These are phyloP conservation scores for Bombus superbus DNA, from an alignment of 1,140 invertebrate species.

Conservation along the genomic window DNA sequence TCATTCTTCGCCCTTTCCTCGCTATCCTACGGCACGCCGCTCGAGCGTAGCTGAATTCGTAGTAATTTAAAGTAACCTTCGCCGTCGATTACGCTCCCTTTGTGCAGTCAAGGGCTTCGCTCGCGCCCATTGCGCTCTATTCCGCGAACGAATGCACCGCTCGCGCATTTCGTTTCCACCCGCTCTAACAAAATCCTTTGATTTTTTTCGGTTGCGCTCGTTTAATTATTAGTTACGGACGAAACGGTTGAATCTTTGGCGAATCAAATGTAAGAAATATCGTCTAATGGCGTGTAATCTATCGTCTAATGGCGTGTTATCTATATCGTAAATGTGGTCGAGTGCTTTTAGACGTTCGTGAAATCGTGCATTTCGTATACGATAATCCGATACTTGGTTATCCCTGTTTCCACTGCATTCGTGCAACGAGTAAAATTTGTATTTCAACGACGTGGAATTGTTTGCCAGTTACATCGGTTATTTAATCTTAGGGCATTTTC, in stretches of 20 bases:
- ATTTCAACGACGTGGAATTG: not conserved
- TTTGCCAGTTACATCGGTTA: not conserved
- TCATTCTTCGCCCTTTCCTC: constrained; percentile 29
- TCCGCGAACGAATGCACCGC: not conserved
- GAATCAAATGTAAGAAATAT: too few species aligned
- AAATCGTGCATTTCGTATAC: not conserved
- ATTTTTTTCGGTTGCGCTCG: too few species aligned
- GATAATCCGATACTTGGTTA: not conserved
- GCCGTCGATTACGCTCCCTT: constrained; percentile 25
- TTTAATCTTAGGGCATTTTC: not conserved
- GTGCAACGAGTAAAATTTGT: not conserved
- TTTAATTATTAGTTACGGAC: not conserved
- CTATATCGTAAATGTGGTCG: too few species aligned
- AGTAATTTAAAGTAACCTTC: constrained; percentile 34
- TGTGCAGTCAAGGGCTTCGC: constrained; percentile 7
- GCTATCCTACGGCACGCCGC: constrained; percentile 6
- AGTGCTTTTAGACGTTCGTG: not conserved
- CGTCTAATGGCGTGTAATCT: too few species aligned
- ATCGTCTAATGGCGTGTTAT: too few species aligned
- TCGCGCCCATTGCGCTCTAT: not conserved
- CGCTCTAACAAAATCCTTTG: too few species aligned
- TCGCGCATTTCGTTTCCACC: not conserved
- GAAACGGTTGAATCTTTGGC: not conserved
- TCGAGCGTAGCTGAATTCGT: constrained; percentile 38
- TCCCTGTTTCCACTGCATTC: not conserved